Conservation (phyloP, 2,888 invertebrate species). For the Agriopis leucophaearia region DNA sequence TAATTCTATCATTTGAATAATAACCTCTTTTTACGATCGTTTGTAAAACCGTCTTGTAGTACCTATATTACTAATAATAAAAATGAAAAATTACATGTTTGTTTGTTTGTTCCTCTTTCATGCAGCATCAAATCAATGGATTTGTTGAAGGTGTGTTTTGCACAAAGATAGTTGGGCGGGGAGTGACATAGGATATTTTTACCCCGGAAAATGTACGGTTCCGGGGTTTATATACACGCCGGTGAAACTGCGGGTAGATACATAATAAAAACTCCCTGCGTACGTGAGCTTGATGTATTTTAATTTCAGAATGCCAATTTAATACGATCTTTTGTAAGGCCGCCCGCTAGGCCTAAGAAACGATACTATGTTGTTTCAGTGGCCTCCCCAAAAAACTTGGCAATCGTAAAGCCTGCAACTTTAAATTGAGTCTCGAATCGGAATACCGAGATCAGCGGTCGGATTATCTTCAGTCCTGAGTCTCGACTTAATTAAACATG, state of each 20-base stretch:
- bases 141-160: too few species aligned
- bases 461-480: slow-evolving; percentile 74
- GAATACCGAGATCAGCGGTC: slow-evolving; percentile 69
- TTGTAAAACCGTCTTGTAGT: slow-evolving; percentile 8
- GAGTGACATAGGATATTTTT: too few species aligned
- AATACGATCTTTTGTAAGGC: neutral
- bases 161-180: too few species aligned
- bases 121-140: too few species aligned
- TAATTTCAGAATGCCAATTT: neutral
- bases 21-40: slow-evolving; percentile 28
- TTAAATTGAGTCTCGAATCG: slow-evolving; percentile 63
- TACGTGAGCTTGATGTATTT: neutral
- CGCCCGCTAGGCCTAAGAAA: slow-evolving; percentile 1
- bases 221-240: too few species aligned
- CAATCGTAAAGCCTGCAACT: slow-evolving; percentile 69
- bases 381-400: slow-evolving; percentile 58
- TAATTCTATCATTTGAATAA: neutral
- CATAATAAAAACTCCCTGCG: too few species aligned
- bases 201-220: too few species aligned
- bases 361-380: slow-evolving; percentile 34
- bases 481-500: slow-evolving; percentile 85
- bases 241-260: too few species aligned
- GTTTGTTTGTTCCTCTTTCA: too few species aligned
- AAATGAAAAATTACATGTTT: too few species aligned
- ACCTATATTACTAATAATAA: too few species aligned